phyloP scores from a whole-genome alignment of 2,888 invertebrate species.

The Chloromyia formosa region DNA sequence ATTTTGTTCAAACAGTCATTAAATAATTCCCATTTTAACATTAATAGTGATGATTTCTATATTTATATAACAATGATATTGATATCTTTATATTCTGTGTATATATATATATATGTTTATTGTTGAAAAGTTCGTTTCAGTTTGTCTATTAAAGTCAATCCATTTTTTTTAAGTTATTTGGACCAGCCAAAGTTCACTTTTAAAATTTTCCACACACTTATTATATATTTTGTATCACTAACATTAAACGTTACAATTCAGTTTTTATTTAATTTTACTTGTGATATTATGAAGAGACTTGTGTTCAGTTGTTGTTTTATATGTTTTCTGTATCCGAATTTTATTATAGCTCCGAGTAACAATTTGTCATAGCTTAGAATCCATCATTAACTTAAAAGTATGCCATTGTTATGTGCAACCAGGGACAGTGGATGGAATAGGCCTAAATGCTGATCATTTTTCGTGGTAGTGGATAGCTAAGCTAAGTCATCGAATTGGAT shows the following conservation, averaged over 20 bases:
- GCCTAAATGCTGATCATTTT: too few species aligned
- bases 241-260: background rate
- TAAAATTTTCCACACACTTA: background rate
- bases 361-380: too few species aligned
- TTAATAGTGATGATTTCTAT: background rate
- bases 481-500: too few species aligned
- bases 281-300: too few species aligned
- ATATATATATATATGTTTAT: background rate
- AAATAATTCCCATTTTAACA: background rate
- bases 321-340: too few species aligned
- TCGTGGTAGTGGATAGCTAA: too few species aligned
- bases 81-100: background rate
- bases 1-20: background rate
- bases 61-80: background rate
- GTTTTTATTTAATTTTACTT: background rate
- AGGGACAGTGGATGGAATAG: too few species aligned
- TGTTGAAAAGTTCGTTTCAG: background rate
- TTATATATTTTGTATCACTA: background rate
- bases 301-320: too few species aligned
- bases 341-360: too few species aligned
- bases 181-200: constrained; percentile 35
- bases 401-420: too few species aligned
- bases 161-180: background rate
- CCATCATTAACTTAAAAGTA: too few species aligned
- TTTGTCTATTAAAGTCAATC: constrained; percentile 13